These are phyloP conservation scores for Melanostigma gelatinosum DNA, from an alignment of 2,113 vertebrate genomes.

Conservation along the genomic window DNA sequence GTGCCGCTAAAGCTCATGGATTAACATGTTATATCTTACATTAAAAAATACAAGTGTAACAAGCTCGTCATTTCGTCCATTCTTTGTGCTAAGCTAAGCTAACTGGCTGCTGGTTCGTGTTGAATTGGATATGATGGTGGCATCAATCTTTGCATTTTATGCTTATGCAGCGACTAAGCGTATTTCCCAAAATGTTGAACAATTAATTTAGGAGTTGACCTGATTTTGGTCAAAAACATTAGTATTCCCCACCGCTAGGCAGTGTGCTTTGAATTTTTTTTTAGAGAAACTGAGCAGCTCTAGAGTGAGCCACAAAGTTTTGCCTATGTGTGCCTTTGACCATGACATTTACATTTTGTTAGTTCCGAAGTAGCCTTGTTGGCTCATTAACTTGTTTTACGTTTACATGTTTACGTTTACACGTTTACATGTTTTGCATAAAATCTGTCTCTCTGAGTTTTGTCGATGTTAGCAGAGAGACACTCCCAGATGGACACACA, in stretches of 20 bases:
- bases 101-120: too few relatives aligned
- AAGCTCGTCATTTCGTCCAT: neutral
- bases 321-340: neutral
- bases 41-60: too few relatives aligned
- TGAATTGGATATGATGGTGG: too few relatives aligned
- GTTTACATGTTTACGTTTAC: slow-evolving; percentile 35
- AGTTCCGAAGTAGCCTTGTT: slow-evolving; percentile 19
- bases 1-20: too few relatives aligned
- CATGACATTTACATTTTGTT: slow-evolving; percentile 18
- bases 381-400: neutral
- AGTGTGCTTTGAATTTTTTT: too few relatives aligned
- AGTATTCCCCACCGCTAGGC: neutral
- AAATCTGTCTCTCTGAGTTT: slow-evolving; percentile 13
- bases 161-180: neutral
- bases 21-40: too few relatives aligned
- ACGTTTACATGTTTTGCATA: slow-evolving; percentile 23
- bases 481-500: neutral
- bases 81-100: neutral
- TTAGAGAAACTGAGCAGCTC: neutral
- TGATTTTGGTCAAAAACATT: neutral
- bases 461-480: neutral
- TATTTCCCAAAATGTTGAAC: neutral
- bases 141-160: too few relatives aligned
- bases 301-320: neutral
- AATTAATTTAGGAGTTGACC: neutral